Percentiles rank a stretch among this genome's conserved stretches.
These are phyloP conservation scores for Glaucidium brasilianum DNA, from an alignment of 2,113 vertebrate species.

Conservation along the genomic window DNA sequence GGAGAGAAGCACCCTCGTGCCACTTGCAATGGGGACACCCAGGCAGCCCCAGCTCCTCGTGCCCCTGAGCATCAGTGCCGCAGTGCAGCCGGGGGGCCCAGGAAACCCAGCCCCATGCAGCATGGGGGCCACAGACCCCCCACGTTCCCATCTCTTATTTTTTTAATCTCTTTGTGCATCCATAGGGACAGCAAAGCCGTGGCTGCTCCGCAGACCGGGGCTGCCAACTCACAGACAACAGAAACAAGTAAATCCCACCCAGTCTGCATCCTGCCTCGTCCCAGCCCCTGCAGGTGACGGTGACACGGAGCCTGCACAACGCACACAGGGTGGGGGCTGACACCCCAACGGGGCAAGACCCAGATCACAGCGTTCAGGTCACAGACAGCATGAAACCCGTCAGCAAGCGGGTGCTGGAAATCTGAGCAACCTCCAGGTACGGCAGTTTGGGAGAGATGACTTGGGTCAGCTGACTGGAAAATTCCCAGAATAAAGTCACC, in stretches of 20 bases:
- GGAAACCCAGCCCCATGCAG: not conserved
- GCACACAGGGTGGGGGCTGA: fast-evolving
- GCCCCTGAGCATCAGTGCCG: fast-evolving
- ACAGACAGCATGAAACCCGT: not conserved
- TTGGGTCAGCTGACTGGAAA: constrained; percentile 52
- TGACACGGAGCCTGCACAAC: fast-evolving
- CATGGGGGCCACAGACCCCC: fast-evolving
- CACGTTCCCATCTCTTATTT: fast-evolving
- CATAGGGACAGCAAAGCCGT: not conserved
- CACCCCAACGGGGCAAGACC: not conserved
- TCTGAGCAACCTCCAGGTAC: constrained; percentile 15
- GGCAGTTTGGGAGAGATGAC: not conserved
- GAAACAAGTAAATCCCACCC: not conserved
- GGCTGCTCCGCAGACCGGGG: not conserved
- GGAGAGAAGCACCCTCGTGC: not conserved
- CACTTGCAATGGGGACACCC: not conserved
- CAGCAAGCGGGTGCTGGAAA: not conserved
- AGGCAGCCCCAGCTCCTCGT: not conserved
- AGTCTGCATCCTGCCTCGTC: not conserved
- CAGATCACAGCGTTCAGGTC: not conserved
- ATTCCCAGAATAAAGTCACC: constrained; percentile 62
- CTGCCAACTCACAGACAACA: not conserved
- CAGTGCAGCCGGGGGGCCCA: not conserved
- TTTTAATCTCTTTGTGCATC: not conserved
- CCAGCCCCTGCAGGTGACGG: fast-evolving